These are phyloP conservation scores for Tragelaphus eurycerus DNA, from an alignment of 2,797 vertebrate species.

Conservation along the genomic window DNA sequence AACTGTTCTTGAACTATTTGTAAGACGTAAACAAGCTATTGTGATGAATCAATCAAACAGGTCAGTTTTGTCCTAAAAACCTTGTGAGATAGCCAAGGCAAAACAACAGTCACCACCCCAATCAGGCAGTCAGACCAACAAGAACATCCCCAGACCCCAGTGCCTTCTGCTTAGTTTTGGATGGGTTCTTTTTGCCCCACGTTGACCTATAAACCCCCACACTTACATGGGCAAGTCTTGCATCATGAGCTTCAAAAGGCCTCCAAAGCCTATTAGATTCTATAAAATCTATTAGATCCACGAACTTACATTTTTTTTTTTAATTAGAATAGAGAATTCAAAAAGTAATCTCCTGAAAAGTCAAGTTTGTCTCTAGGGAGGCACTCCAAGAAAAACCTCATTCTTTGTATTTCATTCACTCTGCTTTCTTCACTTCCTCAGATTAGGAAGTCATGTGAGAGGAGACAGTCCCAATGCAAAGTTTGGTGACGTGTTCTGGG, in stretches of 20 bases:
- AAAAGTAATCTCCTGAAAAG: constrained; percentile 19
- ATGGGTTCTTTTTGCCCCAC: not conserved
- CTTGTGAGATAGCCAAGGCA: not conserved
- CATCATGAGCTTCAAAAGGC: not conserved
- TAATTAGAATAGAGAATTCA: not conserved
- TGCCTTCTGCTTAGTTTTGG: not conserved
- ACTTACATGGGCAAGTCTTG: constrained; percentile 12
- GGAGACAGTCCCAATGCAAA: constrained; percentile 36
- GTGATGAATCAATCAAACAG: constrained; percentile 1
- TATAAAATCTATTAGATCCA: not conserved
- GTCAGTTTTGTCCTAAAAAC: constrained; percentile 37
- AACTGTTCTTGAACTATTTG: constrained; percentile 56
- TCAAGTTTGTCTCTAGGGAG: not conserved
- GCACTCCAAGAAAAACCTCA: constrained; percentile 9
- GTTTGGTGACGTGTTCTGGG: constrained; percentile 46
- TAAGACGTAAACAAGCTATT: constrained; percentile 52
- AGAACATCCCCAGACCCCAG: not conserved
- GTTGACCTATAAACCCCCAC: not conserved
- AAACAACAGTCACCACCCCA: not conserved
- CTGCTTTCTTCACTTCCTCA: not conserved
- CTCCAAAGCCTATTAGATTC: not conserved
- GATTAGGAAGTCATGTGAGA: constrained; percentile 7
- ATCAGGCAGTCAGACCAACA: not conserved
- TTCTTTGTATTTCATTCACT: constrained; percentile 29
- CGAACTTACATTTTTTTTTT: not conserved